These are phyloP conservation scores for Brachionus angularis DNA, from an alignment of 1,140 invertebrate species.

Conservation along the genomic window DNA sequence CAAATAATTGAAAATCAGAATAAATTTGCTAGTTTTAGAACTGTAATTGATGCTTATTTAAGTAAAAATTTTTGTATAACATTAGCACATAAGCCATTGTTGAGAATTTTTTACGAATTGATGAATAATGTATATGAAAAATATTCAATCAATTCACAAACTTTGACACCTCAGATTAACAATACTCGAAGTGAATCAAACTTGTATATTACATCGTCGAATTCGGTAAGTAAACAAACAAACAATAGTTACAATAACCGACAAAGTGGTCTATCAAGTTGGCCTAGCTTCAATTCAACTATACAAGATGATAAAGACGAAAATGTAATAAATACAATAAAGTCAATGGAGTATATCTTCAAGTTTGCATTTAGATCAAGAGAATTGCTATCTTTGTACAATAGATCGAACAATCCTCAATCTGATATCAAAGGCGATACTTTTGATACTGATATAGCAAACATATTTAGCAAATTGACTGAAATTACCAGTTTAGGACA, in stretches of 20 bases:
- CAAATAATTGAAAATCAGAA: conserved; percentile 43
- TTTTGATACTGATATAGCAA: not conserved
- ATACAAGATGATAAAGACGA: not conserved
- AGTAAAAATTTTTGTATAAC: conserved; percentile 34
- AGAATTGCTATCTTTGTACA: conserved; percentile 23
- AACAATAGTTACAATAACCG: not conserved
- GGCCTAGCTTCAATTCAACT: not conserved
- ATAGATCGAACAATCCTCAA: not conserved
- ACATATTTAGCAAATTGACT: conserved; percentile 10
- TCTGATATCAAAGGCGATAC: conserved; percentile 6
- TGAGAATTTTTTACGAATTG: conserved; percentile 24
- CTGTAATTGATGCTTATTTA: conserved; percentile 40
- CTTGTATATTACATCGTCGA: no score
- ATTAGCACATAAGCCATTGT: conserved; percentile 3
- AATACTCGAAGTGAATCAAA: not conserved
- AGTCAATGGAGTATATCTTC: conserved; percentile 42
- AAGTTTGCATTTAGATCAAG: conserved; percentile 40
- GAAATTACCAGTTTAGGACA: not conserved
- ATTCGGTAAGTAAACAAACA: not conserved
- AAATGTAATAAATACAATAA: conserved; percentile 13
- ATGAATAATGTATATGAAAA: conserved; percentile 3
- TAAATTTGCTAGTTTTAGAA: conserved; percentile 37
- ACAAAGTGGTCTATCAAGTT: not conserved
- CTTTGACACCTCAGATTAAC: not conserved
- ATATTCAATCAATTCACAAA: not conserved